phyloP scores from a whole-genome alignment of 2,113 vertebrate species.

The Brienomyrus brachyistius region DNA sequence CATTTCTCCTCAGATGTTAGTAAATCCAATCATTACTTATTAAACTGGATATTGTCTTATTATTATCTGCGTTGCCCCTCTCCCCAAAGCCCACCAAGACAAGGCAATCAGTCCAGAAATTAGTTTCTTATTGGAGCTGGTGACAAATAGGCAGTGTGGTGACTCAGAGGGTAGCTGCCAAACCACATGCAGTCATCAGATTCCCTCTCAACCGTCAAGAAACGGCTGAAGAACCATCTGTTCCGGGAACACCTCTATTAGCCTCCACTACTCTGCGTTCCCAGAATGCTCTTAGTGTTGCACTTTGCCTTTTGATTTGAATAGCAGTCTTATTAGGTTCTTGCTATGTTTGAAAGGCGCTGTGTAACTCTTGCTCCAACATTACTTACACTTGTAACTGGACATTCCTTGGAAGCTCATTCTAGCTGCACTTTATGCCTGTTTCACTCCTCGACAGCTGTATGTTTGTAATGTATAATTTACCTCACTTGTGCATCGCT shows the following conservation, averaged over 20 bases:
- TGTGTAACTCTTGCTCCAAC: neutral
- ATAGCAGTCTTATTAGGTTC: neutral
- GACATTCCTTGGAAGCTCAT: neutral
- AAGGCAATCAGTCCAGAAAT: slow-evolving; percentile 48
- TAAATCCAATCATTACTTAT: slow-evolving; percentile 61
- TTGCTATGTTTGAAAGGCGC: neutral
- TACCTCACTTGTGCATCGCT: neutral
- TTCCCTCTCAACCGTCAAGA: neutral
- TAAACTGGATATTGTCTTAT: slow-evolving; percentile 60
- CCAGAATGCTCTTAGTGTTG: neutral
- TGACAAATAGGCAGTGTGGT: slow-evolving; percentile 48
- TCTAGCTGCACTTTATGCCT: neutral
- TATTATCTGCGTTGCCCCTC: slow-evolving; percentile 30
- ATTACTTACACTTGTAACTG: neutral
- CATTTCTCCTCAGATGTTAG: slow-evolving; percentile 58
- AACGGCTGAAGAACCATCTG: neutral
- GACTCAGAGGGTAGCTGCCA: neutral
- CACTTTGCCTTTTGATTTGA: neutral
- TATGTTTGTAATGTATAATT: neutral
- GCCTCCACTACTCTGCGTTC: neutral
- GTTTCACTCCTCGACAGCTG: neutral
- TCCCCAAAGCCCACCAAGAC: slow-evolving; percentile 39
- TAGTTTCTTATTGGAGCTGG: slow-evolving; percentile 52
- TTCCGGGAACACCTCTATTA: neutral
- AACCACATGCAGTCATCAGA: neutral